Evolutionary conservation across 2,888 invertebrate species (phyloP).

Genomic region (Drosophila parthenogenetica): DNA sequence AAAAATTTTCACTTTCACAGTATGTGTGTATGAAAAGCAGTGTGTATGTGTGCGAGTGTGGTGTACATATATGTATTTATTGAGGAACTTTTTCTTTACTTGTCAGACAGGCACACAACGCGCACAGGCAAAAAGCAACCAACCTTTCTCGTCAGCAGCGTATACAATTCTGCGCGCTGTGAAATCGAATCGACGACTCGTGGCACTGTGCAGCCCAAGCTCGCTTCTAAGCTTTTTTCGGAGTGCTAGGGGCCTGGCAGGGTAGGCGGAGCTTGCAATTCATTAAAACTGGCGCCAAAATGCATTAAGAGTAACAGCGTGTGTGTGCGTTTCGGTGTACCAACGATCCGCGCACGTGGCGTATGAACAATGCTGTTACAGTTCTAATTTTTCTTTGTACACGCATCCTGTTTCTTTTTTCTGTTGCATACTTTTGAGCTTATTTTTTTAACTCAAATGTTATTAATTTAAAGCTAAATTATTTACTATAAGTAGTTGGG

Average conservation of each 20-base stretch:
- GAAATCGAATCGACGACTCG: constrained; percentile 37
- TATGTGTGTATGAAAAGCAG: constrained; percentile 37
- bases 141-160: constrained; percentile 85
- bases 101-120: constrained; percentile 77
- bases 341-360: constrained; percentile 37
- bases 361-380: constrained; percentile 38
- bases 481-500: no score
- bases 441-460: no score
- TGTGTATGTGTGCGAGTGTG: constrained; percentile 33
- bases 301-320: constrained; percentile 27
- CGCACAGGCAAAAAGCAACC: constrained; percentile 68
- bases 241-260: constrained; percentile 64
- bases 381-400: not conserved
- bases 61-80: constrained; percentile 50
- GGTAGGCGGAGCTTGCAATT: constrained; percentile 42
- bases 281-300: constrained; percentile 76
- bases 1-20: constrained; percentile 77
- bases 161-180: constrained; percentile 83
- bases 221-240: constrained; percentile 73
- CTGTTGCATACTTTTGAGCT: not conserved
- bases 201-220: constrained; percentile 58
- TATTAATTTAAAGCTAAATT: no score
- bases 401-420: not conserved
- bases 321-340: constrained; percentile 1
- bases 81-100: constrained; percentile 63